phyloP scores from a whole-genome alignment of 2,888 invertebrate genomes.

The Alloplasta piceator region DNA sequence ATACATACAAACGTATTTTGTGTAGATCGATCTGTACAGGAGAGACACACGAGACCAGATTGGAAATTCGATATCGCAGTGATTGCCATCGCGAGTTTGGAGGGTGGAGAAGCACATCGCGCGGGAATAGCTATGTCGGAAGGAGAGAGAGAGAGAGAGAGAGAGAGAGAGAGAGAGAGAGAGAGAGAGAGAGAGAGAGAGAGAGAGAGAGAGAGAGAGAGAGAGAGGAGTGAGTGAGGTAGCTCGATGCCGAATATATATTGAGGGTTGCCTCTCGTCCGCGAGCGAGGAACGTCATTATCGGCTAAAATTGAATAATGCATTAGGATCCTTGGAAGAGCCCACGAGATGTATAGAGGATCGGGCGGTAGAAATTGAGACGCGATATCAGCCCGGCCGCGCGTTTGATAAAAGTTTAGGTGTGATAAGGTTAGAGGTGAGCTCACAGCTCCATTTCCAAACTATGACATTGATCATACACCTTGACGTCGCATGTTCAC shows the following conservation, averaged over 20 bases:
- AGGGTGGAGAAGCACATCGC: constrained; percentile 1
- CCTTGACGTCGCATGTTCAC: constrained; percentile 23
- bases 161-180: not conserved
- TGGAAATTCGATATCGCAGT: constrained; percentile 58
- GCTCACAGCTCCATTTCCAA: not conserved
- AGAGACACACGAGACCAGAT: constrained; percentile 34
- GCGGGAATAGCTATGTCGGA: constrained; percentile 9
- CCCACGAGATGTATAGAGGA: constrained; percentile 34
- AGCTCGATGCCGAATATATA: constrained; percentile 57
- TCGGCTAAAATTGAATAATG: constrained; percentile 63
- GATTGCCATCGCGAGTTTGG: constrained; percentile 49
- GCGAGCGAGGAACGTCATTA: constrained; percentile 52
- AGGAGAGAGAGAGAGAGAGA: constrained; percentile 3
- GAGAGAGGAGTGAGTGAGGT: not conserved
- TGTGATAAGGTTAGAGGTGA: constrained; percentile 57
- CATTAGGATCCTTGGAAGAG: constrained; percentile 55
- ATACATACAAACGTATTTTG: constrained; percentile 12
- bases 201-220: constrained; percentile 1
- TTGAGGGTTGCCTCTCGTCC: constrained; percentile 16
- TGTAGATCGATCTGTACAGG: constrained; percentile 35
- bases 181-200: constrained; percentile 1
- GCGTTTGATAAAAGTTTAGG: constrained; percentile 32
- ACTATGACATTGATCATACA: constrained; percentile 23
- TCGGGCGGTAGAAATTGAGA: constrained; percentile 33
- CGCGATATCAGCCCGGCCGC: not conserved